Percentiles rank a stretch among this genome's conserved stretches.
Conservation (phyloP, 2,888 invertebrate species). For the Drosophila ezoana region DNA sequence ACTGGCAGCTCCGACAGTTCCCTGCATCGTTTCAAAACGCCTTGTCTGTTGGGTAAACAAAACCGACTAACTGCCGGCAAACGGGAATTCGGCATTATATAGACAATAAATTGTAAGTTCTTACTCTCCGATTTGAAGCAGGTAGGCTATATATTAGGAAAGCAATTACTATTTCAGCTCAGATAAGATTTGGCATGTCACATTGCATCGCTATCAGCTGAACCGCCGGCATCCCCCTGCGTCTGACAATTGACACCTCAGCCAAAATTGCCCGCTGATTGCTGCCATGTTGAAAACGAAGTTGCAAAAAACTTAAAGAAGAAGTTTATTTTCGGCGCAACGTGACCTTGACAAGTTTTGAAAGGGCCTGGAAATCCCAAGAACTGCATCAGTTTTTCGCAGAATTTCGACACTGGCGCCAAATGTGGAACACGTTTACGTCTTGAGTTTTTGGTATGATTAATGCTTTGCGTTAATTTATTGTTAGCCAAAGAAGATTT, state of each 20-base stretch:
- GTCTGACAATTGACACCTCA: not conserved
- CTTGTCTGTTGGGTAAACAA: constrained; percentile 15
- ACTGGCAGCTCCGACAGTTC: constrained; percentile 13
- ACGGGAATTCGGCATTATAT: constrained; percentile 42
- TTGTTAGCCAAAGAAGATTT: constrained; percentile 15
- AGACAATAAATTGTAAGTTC: constrained; percentile 6
- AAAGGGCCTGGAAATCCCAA: not conserved
- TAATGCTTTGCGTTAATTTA: constrained; percentile 15
- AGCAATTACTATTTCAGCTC: constrained; percentile 33
- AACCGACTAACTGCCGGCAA: constrained; percentile 41
- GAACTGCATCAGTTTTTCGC: not conserved
- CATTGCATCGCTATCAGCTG: constrained; percentile 37
- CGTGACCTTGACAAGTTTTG: not conserved
- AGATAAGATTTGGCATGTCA: constrained; percentile 64
- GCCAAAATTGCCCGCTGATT: constrained; percentile 9
- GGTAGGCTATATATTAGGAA: constrained; percentile 56
- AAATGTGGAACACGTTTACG: not conserved
- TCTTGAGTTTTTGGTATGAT: not conserved
- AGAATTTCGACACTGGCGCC: not conserved
- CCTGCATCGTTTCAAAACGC: constrained; percentile 36
- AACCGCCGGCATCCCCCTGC: constrained; percentile 1
- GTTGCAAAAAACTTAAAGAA: constrained; percentile 4
- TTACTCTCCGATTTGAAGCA: constrained; percentile 1
- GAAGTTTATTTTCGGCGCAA: constrained; percentile 3
- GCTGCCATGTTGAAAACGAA: not conserved